phyloP scores from a whole-genome alignment of 2,113 vertebrate genomes.

The Microtus montanus region DNA sequence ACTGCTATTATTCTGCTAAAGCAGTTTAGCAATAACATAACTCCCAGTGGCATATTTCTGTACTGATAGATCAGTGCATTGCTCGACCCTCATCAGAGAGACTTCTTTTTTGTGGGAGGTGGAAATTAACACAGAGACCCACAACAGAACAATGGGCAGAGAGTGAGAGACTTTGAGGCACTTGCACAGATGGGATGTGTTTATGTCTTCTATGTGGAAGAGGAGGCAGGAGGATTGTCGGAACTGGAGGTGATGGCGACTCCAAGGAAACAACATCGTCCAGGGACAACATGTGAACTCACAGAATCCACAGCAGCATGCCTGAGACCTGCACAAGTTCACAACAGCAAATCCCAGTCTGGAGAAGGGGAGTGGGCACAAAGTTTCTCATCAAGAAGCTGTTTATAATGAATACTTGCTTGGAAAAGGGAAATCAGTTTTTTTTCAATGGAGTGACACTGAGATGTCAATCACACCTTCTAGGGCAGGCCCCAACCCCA shows the following conservation, averaged over 20 bases:
- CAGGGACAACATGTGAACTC: too few species aligned
- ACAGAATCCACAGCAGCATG: background rate
- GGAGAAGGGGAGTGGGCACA: background rate
- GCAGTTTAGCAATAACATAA: background rate
- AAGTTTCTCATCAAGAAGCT: background rate
- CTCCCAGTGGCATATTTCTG: background rate
- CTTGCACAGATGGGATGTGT: background rate
- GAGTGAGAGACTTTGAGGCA: background rate
- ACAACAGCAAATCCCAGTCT: background rate
- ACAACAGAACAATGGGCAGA: too few species aligned
- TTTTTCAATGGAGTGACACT: background rate
- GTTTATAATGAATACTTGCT: background rate
- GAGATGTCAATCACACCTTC: too few species aligned
- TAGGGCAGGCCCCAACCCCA: too few species aligned
- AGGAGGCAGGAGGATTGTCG: background rate
- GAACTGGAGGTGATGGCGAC: background rate
- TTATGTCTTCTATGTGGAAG: background rate
- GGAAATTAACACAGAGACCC: too few species aligned
- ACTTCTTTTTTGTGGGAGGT: too few species aligned
- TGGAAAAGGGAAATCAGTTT: background rate
- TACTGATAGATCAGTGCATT: background rate
- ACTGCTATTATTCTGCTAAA: background rate
- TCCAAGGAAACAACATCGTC: background rate
- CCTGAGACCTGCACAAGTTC: background rate
- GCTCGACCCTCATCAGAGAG: background rate